Evolutionary conservation across 2,113 vertebrate genomes (phyloP).

Genomic region (Pomatostomus ruficeps): DNA sequence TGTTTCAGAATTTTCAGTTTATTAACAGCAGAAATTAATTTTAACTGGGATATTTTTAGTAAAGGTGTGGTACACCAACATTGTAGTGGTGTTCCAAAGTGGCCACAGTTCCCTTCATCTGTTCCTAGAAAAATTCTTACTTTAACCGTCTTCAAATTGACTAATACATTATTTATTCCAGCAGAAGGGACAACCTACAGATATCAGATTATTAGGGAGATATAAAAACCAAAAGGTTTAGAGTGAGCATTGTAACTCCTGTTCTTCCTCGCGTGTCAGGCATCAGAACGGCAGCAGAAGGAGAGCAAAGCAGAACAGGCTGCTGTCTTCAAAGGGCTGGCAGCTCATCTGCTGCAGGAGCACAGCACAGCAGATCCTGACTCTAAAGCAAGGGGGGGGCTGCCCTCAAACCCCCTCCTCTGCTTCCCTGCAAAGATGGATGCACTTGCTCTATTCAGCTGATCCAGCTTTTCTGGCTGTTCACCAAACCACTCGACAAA

Average conservation of each 20-base stretch:
- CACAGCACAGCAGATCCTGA: neutral
- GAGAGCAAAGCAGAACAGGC: neutral
- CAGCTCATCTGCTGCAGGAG: neutral
- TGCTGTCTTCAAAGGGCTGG: too few relatives aligned
- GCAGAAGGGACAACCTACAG: neutral
- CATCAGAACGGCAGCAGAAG: neutral
- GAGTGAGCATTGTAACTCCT: neutral
- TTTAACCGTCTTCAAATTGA: neutral
- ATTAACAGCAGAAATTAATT: neutral
- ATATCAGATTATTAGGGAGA: neutral
- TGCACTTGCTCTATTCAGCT: neutral
- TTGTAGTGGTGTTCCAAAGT: neutral
- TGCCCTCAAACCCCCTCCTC: neutral
- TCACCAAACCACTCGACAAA: neutral
- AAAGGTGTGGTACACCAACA: neutral
- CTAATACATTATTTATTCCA: neutral
- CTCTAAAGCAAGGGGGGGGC: neutral
- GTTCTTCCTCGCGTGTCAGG: neutral
- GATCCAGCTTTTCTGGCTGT: neutral
- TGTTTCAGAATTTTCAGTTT: neutral
- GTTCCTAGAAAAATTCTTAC: neutral
- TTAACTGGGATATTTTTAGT: neutral
- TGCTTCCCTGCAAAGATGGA: neutral
- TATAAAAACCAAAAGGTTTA: neutral
- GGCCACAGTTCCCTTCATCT: neutral